A percentile compares a stretch with the other conserved stretches of the same genome.
These are phyloP conservation scores for Bufo bufo DNA, from an alignment of 2,113 vertebrate species.

Conservation along the genomic window DNA sequence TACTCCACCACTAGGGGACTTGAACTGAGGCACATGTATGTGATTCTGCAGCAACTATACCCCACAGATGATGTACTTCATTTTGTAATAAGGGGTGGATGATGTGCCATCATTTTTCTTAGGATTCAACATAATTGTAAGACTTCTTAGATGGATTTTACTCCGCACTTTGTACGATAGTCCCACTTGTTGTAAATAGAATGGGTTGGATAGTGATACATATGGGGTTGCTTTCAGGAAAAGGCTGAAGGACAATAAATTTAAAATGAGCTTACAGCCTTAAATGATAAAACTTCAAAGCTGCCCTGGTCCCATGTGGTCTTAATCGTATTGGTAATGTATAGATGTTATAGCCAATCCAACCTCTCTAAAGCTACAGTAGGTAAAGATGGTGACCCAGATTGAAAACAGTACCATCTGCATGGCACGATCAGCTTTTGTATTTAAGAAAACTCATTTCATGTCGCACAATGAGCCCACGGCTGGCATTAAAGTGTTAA, in stretches of 20 bases:
- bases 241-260: background rate
- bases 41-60: too few relatives aligned
- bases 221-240: background rate
- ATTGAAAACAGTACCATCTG: background rate
- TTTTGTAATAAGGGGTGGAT: too few relatives aligned
- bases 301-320: background rate
- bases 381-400: background rate
- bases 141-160: background rate
- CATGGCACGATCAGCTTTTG: too few relatives aligned
- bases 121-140: background rate
- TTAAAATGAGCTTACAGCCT: background rate
- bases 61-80: too few relatives aligned
- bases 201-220: background rate
- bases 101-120: background rate
- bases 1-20: too few relatives aligned
- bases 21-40: too few relatives aligned
- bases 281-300: conserved; percentile 12
- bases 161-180: background rate
- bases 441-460: background rate
- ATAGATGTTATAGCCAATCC: background rate
- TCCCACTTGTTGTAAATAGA: background rate
- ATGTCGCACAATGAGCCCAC: background rate
- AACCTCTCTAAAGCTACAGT: background rate
- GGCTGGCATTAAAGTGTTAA: background rate
- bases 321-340: background rate